Conservation (phyloP, 2,113 vertebrate genomes). For the Pseudorasbora parva region DNA sequence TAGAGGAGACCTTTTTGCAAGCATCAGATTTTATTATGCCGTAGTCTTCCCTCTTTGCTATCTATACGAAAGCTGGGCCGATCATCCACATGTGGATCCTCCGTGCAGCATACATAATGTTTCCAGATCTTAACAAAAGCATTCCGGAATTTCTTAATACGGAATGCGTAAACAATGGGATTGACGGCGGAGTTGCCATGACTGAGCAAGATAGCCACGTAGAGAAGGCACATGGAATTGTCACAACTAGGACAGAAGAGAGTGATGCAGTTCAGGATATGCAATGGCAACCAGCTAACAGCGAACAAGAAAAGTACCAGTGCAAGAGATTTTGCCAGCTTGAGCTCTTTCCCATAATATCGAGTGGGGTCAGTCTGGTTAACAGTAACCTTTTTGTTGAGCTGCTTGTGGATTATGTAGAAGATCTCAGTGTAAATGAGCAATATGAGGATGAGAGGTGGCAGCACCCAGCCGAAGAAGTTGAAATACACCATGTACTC, state of each 20-base stretch:
- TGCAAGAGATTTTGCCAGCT: constrained; percentile 92
- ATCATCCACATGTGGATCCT: constrained; percentile 55
- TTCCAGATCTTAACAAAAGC: constrained; percentile 93
- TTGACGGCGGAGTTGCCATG: constrained; percentile 96
- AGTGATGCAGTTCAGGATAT: constrained; percentile 91
- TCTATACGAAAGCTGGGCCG: constrained; percentile 67
- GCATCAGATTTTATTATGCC: constrained; percentile 63
- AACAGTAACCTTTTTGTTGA: constrained; percentile 88
- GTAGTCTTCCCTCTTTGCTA: constrained; percentile 60
- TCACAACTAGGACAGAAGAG: constrained; percentile 82
- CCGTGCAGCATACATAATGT: constrained; percentile 86
- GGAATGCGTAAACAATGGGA: constrained; percentile 93
- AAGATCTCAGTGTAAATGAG: constrained; percentile 94
- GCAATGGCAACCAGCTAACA: constrained; percentile 93
- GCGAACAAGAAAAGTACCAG: constrained; percentile 93
- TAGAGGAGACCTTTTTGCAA: background rate
- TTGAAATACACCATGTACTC: constrained; percentile 99
- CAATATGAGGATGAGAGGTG: constrained; percentile 90
- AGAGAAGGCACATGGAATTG: constrained; percentile 75
- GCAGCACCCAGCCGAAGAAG: constrained; percentile 94
- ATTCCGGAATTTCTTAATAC: constrained; percentile 91
- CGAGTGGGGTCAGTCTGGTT: constrained; percentile 85
- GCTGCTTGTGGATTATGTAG: constrained; percentile 94
- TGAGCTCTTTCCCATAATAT: constrained; percentile 94
- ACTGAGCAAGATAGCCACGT: constrained; percentile 90